phyloP scores from a whole-genome alignment of 2,888 invertebrate genomes.

The Melangyna quadrimaculata region DNA sequence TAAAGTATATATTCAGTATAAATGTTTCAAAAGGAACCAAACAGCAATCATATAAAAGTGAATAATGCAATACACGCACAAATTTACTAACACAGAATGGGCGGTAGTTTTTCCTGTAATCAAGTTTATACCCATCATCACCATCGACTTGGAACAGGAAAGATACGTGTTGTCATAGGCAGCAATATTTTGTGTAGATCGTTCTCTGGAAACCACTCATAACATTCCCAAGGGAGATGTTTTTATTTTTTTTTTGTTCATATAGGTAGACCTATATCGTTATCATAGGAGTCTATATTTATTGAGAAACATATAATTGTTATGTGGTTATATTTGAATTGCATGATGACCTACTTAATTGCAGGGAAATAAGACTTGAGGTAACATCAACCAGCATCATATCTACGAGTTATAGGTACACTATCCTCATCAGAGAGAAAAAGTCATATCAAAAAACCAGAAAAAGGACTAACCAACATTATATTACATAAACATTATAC shows the following conservation, averaged over 20 bases:
- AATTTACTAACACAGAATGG: conserved; percentile 2
- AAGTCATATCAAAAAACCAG: neutral
- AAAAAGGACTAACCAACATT: neutral
- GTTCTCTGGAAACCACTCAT: conserved; percentile 33
- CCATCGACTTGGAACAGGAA: conserved; percentile 36
- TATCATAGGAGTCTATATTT: no score
- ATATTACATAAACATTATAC: neutral
- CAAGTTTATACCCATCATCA: conserved; percentile 57
- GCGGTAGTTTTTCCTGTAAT: conserved; percentile 26
- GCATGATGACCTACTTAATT: conserved; percentile 65
- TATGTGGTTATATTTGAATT: conserved; percentile 44
- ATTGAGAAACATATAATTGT: neutral
- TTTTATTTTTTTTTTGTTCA: neutral
- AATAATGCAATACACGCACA: neutral
- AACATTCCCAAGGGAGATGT: neutral
- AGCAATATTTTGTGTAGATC: conserved; percentile 8
- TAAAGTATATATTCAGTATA: no score
- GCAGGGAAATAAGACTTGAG: conserved; percentile 61
- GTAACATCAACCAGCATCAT: conserved; percentile 20
- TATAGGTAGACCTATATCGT: neutral
- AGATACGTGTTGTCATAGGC: conserved; percentile 21
- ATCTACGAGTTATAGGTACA: neutral
- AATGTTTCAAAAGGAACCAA: neutral
- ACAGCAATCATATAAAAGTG: neutral
- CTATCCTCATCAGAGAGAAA: neutral